Conservation (phyloP, 92 coral and sea anemone species). For the Hydrozoanthus gracilis region DNA sequence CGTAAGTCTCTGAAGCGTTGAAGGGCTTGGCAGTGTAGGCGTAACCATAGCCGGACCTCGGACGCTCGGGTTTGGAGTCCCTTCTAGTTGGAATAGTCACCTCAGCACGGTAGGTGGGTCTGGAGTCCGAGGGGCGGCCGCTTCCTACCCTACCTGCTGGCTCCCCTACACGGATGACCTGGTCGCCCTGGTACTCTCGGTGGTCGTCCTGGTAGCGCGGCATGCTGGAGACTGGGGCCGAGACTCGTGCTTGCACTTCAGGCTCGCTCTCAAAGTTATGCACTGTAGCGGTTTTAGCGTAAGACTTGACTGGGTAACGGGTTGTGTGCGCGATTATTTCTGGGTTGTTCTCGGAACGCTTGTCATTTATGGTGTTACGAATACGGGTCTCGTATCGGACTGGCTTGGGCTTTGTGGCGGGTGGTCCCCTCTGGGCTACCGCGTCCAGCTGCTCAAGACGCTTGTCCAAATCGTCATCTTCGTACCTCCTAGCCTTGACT, state of each 20-base stretch:
- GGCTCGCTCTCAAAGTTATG: conserved; percentile 34
- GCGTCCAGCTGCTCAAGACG: conserved; percentile 73
- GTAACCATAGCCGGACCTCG: conserved; percentile 63
- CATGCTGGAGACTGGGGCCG: conserved; percentile 13
- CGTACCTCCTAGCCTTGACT: conserved; percentile 56
- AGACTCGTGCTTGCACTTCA: conserved; percentile 25
- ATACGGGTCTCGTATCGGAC: conserved; percentile 63
- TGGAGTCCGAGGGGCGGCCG: conserved; percentile 51
- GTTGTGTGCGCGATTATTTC: conserved; percentile 69
- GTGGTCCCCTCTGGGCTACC: conserved; percentile 62
- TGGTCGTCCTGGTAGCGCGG: background rate
- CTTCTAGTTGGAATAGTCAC: conserved; percentile 74
- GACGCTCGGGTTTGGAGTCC: conserved; percentile 76
- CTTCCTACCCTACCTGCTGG: conserved; percentile 56
- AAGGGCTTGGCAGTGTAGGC: conserved; percentile 84
- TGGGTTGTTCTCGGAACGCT: conserved; percentile 62
- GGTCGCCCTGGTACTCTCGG: conserved; percentile 64
- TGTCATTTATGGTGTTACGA: conserved; percentile 77
- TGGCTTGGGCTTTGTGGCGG: conserved; percentile 62
- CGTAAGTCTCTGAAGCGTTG: conserved; percentile 63
- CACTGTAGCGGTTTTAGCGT: conserved; percentile 42
- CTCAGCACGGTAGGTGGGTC: conserved; percentile 73
- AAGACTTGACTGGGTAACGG: conserved; percentile 65
- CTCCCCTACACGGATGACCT: conserved; percentile 39
- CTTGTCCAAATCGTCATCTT: conserved; percentile 62